Percentiles rank a stretch among this genome's conserved stretches.
These are phyloP conservation scores for Ochotona princeps DNA, from an alignment of 2,113 vertebrate species.

Conservation along the genomic window DNA sequence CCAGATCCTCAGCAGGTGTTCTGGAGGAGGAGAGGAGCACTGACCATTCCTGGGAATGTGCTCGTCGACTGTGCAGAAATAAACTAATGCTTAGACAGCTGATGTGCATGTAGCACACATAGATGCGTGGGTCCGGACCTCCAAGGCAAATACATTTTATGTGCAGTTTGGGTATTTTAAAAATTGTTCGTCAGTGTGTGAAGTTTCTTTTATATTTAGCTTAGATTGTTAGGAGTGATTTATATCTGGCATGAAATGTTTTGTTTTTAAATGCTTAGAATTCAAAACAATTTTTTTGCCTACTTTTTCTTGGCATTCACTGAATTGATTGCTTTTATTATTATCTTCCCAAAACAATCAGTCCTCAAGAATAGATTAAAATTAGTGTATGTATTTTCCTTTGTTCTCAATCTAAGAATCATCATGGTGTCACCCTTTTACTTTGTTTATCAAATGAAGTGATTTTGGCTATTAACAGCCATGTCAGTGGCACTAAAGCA, in stretches of 20 bases:
- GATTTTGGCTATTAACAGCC: not conserved
- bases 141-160: not conserved
- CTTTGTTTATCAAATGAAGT: not conserved
- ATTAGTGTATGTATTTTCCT: not conserved
- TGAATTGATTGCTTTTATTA: not conserved
- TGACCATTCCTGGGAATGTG: not conserved
- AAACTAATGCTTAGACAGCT: not conserved
- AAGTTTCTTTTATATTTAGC: not conserved
- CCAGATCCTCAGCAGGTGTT: not conserved
- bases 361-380: not conserved
- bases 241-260: not conserved
- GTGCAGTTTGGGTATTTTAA: not conserved
- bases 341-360: not conserved
- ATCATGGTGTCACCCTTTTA: not conserved
- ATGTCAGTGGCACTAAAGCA: not conserved
- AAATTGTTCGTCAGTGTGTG: not conserved
- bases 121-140: not conserved
- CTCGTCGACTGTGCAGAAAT: not conserved
- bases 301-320: not conserved
- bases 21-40: not conserved
- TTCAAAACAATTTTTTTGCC: not conserved
- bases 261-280: not conserved
- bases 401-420: not conserved
- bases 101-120: not conserved
- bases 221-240: not conserved